These are phyloP conservation scores for Apoda limacodes DNA, from an alignment of 2,888 invertebrate species.

Conservation along the genomic window DNA sequence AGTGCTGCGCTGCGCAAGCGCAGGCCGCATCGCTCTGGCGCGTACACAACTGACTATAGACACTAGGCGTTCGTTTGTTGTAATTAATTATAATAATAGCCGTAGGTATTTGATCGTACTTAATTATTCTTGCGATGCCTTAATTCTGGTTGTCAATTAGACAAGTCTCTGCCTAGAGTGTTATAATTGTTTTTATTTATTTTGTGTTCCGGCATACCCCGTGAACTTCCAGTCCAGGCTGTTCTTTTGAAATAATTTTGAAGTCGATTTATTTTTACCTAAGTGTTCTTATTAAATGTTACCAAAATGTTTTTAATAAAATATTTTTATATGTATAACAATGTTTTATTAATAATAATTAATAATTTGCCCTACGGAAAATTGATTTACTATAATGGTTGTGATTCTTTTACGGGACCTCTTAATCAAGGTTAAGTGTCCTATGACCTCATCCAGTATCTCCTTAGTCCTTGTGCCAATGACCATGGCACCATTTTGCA, in stretches of 20 bases:
- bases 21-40: slow-evolving; percentile 23
- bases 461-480: no score
- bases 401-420: background rate
- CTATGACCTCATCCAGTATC: no score
- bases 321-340: slow-evolving; percentile 68
- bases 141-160: slow-evolving; percentile 73
- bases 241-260: slow-evolving; percentile 71
- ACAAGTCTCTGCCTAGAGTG: slow-evolving; percentile 68
- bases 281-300: slow-evolving; percentile 74
- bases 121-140: slow-evolving; percentile 72
- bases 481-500: no score
- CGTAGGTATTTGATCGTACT: slow-evolving; percentile 70
- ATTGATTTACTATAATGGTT: no score
- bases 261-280: slow-evolving; percentile 72
- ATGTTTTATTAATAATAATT: slow-evolving; percentile 44
- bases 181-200: slow-evolving; percentile 63
- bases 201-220: slow-evolving; percentile 69
- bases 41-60: slow-evolving; percentile 41
- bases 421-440: background rate
- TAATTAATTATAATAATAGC: slow-evolving; percentile 60
- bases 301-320: slow-evolving; percentile 73
- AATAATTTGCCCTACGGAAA: no score
- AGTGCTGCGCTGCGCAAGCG: no score
- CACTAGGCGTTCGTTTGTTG: slow-evolving; percentile 65
- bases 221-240: slow-evolving; percentile 71